Evolutionary conservation across 2,888 invertebrate genomes (phyloP), one percentile per base, ranked within the genome.

Genomic region (Drosophila fungiperda): DNA sequence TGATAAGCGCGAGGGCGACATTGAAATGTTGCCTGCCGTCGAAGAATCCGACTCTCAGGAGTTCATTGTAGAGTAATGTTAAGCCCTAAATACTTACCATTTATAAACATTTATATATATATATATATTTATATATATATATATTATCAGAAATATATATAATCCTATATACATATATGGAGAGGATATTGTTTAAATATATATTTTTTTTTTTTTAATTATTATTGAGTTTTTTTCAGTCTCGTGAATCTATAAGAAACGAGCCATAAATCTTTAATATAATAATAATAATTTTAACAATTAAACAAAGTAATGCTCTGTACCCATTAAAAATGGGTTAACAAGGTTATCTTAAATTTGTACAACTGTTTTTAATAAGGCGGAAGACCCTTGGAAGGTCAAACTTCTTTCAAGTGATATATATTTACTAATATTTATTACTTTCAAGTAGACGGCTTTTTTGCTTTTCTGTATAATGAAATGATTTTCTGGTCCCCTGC

Each of bases 41-140:
- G 73, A 71, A 2, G 87, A 68, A 9, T 67, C 67, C 7, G 63
- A 68, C 15, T 65, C 33, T 3, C 66, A 80, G 8, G 65, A 71
- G 5, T 81, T 72, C 17, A 33, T 36, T 42, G n/a, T 9, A 26
- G 4, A 55, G 29, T 29, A 23, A 58, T 40, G 9, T 61, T 73
- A 54, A 63, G 49, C 49, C 32, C 38, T 57, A 65, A 40, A 54
- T 58, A 65, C 52, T 58, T 53, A 33, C 40, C 55, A 42, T 49
- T 58, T 17, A 42, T 40, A 20, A 26, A 7, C 29, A 20, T 54
- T 33, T 45, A 26, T 57, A 42, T 42, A 36, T 42, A 20, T 42
- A 11, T 11, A 7, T 23, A 45, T 12, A 26, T 12, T 23, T 57
- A 42, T 42, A 36, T 42, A 42, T 42, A 11, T 11, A 6, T 45